A percentile compares a stretch with the other conserved stretches of the same genome.
phyloP scores from a whole-genome alignment of 2,797 vertebrate species.

The Paedocypris micromegethes region DNA sequence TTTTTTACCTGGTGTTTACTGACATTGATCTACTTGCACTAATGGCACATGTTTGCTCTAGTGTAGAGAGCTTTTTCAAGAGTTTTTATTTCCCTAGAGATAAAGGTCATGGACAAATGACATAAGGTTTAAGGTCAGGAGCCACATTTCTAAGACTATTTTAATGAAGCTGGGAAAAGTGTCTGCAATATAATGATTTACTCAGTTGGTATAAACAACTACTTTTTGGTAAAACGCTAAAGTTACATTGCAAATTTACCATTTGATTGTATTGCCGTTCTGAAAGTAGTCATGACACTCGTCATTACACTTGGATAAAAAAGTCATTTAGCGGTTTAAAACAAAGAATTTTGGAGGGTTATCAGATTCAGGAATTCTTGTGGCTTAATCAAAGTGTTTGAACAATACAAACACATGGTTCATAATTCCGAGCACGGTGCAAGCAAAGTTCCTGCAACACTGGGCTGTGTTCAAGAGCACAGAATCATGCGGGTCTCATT shows the following conservation, averaged over 20 bases:
- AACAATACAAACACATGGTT: too few species aligned
- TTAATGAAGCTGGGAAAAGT: not conserved
- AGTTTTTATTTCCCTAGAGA: conserved; percentile 12
- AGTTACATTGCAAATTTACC: not conserved
- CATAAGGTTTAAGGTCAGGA: not conserved
- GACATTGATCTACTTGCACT: conserved; percentile 46
- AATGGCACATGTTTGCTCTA: conserved; percentile 39
- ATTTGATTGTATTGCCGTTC: too few species aligned
- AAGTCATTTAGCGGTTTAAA: too few species aligned
- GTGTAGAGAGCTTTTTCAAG: conserved; percentile 6
- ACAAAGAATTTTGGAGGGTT: too few species aligned
- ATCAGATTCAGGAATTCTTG: too few species aligned
- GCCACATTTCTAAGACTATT: not conserved
- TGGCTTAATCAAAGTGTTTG: too few species aligned
- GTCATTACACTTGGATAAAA: too few species aligned
- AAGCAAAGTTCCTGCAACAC: not conserved
- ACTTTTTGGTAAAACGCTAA: not conserved
- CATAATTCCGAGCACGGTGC: not conserved
- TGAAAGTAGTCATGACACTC: too few species aligned
- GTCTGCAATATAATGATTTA: not conserved
- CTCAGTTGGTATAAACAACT: not conserved
- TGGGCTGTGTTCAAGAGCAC: not conserved
- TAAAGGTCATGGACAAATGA: conserved; percentile 14
- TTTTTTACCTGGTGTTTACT: conserved; percentile 44
- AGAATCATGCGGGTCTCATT: conserved; percentile 2